Evolutionary conservation across 2,888 invertebrate genomes (phyloP).

Genomic region (Drosophila birchii): DNA sequence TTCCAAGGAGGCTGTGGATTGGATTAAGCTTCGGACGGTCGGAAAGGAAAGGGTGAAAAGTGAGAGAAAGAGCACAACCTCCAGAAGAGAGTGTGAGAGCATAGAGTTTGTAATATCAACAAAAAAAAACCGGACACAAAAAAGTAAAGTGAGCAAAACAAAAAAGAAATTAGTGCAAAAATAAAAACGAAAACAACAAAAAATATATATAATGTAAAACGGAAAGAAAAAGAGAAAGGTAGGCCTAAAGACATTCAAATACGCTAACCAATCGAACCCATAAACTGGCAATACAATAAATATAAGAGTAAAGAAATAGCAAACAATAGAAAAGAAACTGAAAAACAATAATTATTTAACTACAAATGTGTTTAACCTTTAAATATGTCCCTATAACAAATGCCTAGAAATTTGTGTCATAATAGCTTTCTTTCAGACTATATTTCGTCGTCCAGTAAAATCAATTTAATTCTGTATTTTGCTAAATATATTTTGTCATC

Average conservation of each 20-base stretch:
- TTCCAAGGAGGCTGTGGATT: constrained; percentile 41
- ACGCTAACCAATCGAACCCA: constrained; percentile 1
- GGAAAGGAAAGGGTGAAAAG: constrained; percentile 33
- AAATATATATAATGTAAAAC: background rate
- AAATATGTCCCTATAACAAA: background rate
- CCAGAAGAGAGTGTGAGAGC: constrained; percentile 18
- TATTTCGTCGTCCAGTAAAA: background rate
- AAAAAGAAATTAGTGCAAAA: constrained; percentile 69
- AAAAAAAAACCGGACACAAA: constrained; percentile 21
- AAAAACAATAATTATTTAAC: background rate
- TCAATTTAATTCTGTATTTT: background rate
- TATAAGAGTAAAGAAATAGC: background rate
- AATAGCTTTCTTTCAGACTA: background rate
- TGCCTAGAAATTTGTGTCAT: background rate
- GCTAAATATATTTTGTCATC: background rate
- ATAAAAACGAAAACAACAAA: constrained; percentile 23
- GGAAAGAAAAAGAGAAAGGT: constrained; percentile 23
- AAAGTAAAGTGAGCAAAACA: constrained; percentile 61
- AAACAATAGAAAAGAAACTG: background rate
- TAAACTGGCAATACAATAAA: background rate
- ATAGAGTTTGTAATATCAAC: constrained; percentile 37
- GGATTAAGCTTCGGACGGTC: constrained; percentile 33
- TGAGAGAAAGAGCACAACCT: constrained; percentile 5
- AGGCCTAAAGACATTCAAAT: constrained; percentile 10
- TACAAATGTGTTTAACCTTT: too few species aligned